These are phyloP conservation scores for Bostrychus sinensis DNA, from an alignment of 2,113 vertebrate genomes.

Conservation along the genomic window DNA sequence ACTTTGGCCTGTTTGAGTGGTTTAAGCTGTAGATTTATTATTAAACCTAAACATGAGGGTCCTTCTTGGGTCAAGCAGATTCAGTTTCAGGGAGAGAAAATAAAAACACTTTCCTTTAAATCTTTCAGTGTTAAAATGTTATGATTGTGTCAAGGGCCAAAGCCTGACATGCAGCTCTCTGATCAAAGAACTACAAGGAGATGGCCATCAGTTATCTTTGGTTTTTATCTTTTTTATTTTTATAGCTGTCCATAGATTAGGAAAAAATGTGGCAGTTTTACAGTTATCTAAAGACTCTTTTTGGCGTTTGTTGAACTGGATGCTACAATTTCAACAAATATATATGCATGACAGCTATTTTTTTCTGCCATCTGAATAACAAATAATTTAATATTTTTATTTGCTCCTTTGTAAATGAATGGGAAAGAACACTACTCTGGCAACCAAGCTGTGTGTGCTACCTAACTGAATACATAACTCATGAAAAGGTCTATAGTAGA, in stretches of 20 bases:
- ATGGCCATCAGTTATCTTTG: slow-evolving; percentile 35
- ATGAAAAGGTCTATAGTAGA: neutral
- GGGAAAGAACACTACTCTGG: too few relatives aligned
- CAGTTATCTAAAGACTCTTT: too few relatives aligned
- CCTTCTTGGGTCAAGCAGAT: slow-evolving; percentile 44
- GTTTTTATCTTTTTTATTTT: slow-evolving; percentile 25
- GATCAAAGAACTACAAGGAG: slow-evolving; percentile 32
- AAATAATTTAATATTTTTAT: too few relatives aligned
- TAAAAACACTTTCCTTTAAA: slow-evolving; percentile 38
- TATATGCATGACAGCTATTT: too few relatives aligned
- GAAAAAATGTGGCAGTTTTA: too few relatives aligned
- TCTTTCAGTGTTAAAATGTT: slow-evolving; percentile 9
- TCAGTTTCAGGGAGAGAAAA: slow-evolving; percentile 43
- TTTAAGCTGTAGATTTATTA: slow-evolving; percentile 41
- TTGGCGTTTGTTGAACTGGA: too few relatives aligned
- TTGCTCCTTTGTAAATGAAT: too few relatives aligned
- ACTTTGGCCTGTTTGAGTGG: slow-evolving; percentile 23
- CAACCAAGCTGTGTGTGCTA: too few relatives aligned
- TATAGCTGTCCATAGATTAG: neutral
- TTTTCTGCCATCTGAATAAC: too few relatives aligned
- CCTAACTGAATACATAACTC: too few relatives aligned
- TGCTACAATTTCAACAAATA: too few relatives aligned
- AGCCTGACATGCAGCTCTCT: slow-evolving; percentile 32
- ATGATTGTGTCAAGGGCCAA: slow-evolving; percentile 35
- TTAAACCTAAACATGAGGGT: slow-evolving; percentile 21